A percentile compares a stretch with the other conserved stretches of the same genome.
These are phyloP conservation scores for Dendrolimus pini DNA, from an alignment of 2,888 invertebrate species.

Conservation along the genomic window DNA sequence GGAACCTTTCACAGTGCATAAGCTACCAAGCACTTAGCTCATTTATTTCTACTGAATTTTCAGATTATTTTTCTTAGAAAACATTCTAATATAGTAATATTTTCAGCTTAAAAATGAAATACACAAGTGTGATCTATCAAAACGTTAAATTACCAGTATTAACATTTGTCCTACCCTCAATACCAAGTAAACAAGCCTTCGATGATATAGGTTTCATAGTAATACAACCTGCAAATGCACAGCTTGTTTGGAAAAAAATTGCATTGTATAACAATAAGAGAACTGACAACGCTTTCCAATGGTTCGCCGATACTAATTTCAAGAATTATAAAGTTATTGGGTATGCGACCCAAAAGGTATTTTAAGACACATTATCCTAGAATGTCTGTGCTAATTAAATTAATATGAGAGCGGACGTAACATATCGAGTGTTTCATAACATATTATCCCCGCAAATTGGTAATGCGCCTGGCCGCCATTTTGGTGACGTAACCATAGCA, in stretches of 20 bases:
- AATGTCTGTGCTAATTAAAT: too few relatives aligned
- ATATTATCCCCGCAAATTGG: too few relatives aligned
- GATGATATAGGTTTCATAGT: constrained; percentile 54
- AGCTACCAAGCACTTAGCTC: too few relatives aligned
- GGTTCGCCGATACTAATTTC: constrained; percentile 29
- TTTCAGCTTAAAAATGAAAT: constrained; percentile 41
- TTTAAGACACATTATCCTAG: too few relatives aligned
- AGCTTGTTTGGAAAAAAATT: constrained; percentile 24
- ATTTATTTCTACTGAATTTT: too few relatives aligned
- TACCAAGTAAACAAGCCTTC: constrained; percentile 31
- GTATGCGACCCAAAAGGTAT: constrained; percentile 38
- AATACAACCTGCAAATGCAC: constrained; percentile 14
- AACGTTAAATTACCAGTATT: constrained; percentile 15
- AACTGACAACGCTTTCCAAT: constrained; percentile 34
- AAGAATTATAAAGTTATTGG: constrained; percentile 35
- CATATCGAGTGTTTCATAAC: too few relatives aligned
- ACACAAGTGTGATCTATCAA: constrained; percentile 35
- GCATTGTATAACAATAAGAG: constrained; percentile 25
- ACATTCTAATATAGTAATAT: not conserved
- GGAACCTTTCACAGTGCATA: too few relatives aligned
- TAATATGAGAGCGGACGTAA: too few relatives aligned
- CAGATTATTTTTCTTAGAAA: too few relatives aligned
- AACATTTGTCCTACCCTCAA: constrained; percentile 38
- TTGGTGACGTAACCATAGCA: too few relatives aligned
- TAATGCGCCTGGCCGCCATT: too few relatives aligned